Evolutionary conservation across 1,140 invertebrate species (phyloP).

Genomic region (Aphis craccivora): DNA sequence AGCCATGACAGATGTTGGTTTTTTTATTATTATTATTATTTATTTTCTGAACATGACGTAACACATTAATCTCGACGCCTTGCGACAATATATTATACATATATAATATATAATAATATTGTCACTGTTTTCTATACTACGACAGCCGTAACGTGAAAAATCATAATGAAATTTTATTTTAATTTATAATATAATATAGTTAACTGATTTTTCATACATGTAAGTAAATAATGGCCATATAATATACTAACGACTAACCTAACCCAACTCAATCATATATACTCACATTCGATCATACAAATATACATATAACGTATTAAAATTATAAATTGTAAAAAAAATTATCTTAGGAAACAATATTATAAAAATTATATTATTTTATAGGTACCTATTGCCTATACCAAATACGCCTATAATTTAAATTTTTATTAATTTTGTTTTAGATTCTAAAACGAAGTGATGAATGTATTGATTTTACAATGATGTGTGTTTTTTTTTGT

Average conservation of each 20-base stretch:
- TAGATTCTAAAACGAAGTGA: too few species aligned
- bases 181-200: slow-evolving; percentile 4
- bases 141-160: background rate
- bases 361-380: background rate
- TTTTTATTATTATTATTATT: slow-evolving; percentile 41
- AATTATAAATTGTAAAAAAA: background rate
- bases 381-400: too few species aligned
- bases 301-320: background rate
- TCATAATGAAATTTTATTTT: background rate
- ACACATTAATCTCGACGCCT: slow-evolving; percentile 25
- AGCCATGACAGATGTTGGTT: slow-evolving; percentile 48
- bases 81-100: background rate
- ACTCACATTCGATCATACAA: too few species aligned
- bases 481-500: too few species aligned
- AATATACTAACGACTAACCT: too few species aligned
- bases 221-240: background rate
- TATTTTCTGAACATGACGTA: slow-evolving; percentile 35
- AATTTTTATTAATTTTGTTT: too few species aligned
- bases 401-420: too few species aligned
- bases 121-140: background rate
- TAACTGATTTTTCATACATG: background rate
- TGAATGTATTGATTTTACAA: too few species aligned
- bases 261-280: too few species aligned
- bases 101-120: background rate
- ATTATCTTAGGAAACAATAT: background rate